phyloP scores from a whole-genome alignment of 2,797 vertebrate species.

The Lagocephalus sceleratus region DNA sequence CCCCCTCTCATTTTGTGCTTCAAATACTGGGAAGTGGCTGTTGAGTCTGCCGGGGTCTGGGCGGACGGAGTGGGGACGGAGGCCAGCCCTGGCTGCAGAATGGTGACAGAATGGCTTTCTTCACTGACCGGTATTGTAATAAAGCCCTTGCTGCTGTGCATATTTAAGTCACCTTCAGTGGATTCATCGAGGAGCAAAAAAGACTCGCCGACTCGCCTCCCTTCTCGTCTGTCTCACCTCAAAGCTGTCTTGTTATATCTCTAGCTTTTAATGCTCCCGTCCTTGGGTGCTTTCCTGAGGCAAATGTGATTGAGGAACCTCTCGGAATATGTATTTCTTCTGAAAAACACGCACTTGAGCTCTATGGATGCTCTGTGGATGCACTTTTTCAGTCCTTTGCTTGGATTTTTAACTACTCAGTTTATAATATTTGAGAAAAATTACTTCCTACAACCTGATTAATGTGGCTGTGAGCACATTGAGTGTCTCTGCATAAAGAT shows the following conservation, averaged over 20 bases:
- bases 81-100: slow-evolving; percentile 62
- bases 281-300: slow-evolving; percentile 79
- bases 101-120: slow-evolving; percentile 79
- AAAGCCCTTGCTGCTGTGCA: slow-evolving; percentile 81
- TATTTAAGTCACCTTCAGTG: slow-evolving; percentile 68
- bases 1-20: slow-evolving; percentile 34
- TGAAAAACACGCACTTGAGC: neutral
- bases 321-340: slow-evolving; percentile 44
- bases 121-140: slow-evolving; percentile 60
- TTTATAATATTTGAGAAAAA: too few relatives aligned
- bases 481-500: slow-evolving; percentile 31
- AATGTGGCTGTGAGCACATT: slow-evolving; percentile 14
- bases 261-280: slow-evolving; percentile 55
- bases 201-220: slow-evolving; percentile 3
- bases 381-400: too few relatives aligned
- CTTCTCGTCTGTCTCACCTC: slow-evolving; percentile 23
- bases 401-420: too few relatives aligned
- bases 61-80: slow-evolving; percentile 60
- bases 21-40: slow-evolving; percentile 42
- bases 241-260: too few relatives aligned
- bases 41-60: slow-evolving; percentile 34
- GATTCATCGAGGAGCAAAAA: slow-evolving; percentile 41
- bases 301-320: slow-evolving; percentile 66
- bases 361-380: too few relatives aligned
- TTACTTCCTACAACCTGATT: neutral